These are phyloP conservation scores for Auanema sp. DNA, from an alignment of 2,888 invertebrate genomes.

Conservation along the genomic window DNA sequence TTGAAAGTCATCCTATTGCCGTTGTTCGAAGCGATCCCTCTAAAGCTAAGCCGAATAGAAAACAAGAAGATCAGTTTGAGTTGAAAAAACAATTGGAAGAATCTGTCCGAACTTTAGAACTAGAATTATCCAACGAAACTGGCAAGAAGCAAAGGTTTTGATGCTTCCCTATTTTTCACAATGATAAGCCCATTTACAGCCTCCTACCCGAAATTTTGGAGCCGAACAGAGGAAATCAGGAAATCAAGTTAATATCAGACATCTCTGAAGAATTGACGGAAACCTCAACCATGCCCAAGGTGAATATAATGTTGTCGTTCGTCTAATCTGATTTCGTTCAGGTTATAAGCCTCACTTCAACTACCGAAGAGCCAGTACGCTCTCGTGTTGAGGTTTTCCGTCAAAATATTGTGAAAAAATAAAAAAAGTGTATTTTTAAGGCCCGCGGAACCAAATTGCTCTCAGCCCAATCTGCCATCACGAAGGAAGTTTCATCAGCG, in stretches of 20 bases:
- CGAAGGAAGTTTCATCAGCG: conserved; percentile 13
- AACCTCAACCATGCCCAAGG: neutral
- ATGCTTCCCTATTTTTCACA: conserved; percentile 1
- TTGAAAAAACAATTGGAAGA: conserved; percentile 1
- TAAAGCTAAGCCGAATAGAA: too few species aligned
- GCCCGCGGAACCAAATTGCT: conserved; percentile 2
- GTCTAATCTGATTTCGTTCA: too few species aligned
- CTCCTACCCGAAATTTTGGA: neutral
- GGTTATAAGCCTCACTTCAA: too few species aligned
- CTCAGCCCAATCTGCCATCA: conserved; percentile 12
- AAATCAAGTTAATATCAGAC: neutral
- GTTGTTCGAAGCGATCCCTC: too few species aligned
- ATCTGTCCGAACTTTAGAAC: conserved; percentile 1
- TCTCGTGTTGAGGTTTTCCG: neutral
- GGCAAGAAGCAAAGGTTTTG: neutral
- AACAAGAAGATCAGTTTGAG: neutral
- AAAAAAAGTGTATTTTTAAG: conserved; percentile 8
- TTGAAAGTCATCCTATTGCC: too few species aligned
- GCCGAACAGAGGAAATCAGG: neutral
- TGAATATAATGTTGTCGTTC: neutral
- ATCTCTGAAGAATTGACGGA: too few species aligned
- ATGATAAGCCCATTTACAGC: neutral
- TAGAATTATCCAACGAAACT: neutral
- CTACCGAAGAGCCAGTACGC: neutral
- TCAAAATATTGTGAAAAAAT: conserved; percentile 8